Base-by-base conservation (phyloP, 1,140 invertebrate genomes). In the Samia ricini region DNA sequence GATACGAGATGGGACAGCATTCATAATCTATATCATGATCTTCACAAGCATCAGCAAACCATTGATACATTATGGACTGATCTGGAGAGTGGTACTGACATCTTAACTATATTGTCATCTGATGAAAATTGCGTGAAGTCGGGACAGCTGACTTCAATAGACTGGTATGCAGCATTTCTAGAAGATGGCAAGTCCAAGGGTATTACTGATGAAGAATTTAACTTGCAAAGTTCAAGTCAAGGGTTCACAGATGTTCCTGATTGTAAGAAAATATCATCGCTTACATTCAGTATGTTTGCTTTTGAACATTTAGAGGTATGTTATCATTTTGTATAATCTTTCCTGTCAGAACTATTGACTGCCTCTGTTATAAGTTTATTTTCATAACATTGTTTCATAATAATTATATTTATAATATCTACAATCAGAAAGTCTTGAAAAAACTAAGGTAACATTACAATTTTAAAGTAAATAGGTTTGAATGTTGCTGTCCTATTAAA, bases 261-360 rank as follows among this genome's bases (percentile, higher is more conserved):
- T 67, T 97, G 96, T 84, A 92, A 92, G 64, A 85, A 92, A 52
- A 91, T 93, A 63, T 91, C 92, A 63, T 90, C 92, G n/a, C 81
- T 96, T 23, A 93, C 94, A 55, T 96, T 95, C 77, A 95, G 94
- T 77, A 95, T 96, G 92, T 92, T 94, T 83, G 90, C 94, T 4
- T 97, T 96, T 91, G 96, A 97, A 82, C 95, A 97, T 91, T 91
- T 97, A 49, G 92, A 94, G 81, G 95, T 95, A 89, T 80, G 90
- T 67, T 22, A 57, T 19, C 52, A 58, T 50, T 10, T 49, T 54
- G 7, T 36, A 15, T 24, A 29, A 15, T 12, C 4, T 42, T 36
- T 36, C n/a, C n/a, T n/a, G n/a, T n/a, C n/a, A n/a, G n/a, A n/a
- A n/a, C n/a, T n/a, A n/a, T n/a, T n/a, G n/a, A n/a, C n/a, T n/a